Evolutionary conservation across 2,797 vertebrate species (phyloP), one percentile per base, ranked within the genome.

Genomic region (Tragelaphus oryx): DNA sequence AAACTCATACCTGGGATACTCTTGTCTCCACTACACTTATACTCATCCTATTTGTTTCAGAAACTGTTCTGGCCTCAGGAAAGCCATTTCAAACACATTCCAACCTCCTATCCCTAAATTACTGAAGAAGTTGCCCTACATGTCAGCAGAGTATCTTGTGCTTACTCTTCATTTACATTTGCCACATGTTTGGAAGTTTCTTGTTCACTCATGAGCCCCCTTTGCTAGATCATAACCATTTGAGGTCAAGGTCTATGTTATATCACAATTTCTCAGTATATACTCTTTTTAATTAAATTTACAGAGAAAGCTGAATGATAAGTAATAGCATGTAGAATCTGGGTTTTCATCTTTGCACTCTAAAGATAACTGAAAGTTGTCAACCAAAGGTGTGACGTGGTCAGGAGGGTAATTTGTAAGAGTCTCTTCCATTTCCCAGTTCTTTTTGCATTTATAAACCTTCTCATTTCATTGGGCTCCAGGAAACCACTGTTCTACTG

Each of bases 331-430:
- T 44, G 37, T 46, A 46, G 54, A 78, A 90, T 79, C 80, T 78
- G 30, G 33, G 33, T 97, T 95, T 94, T 88, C 54, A 50, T 75
- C 71, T 83, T 26, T 89, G 60, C 37, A 74, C 6, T 62, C 78
- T 86, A 79, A 86, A 92, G 50, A 78, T 71, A 86, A 89, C 24
- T 62, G 8, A 92, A 79, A 92, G 16, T 65, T 93, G 85, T 90
- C 78, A 83, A 37, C 4, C 44, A 87, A 94, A 92, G 44, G 6
- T 65, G 24, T 86, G 75, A 41, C n/a, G 65, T 89, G 75, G 57
- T 41, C 59, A 89, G 74, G 82, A 44, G 24, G 22, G 37, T 87
- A 55, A 37, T 76, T 92, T 83, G 18, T 46, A 54, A 71, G 52
- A 55, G 20, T 22, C 50, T 93, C 20, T 59, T 68, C 92, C 26